A percentile compares a stretch with the other conserved stretches of the same genome.
Conservation (phyloP, 1,140 invertebrate genomes). For the Scylla paramamosain region DNA sequence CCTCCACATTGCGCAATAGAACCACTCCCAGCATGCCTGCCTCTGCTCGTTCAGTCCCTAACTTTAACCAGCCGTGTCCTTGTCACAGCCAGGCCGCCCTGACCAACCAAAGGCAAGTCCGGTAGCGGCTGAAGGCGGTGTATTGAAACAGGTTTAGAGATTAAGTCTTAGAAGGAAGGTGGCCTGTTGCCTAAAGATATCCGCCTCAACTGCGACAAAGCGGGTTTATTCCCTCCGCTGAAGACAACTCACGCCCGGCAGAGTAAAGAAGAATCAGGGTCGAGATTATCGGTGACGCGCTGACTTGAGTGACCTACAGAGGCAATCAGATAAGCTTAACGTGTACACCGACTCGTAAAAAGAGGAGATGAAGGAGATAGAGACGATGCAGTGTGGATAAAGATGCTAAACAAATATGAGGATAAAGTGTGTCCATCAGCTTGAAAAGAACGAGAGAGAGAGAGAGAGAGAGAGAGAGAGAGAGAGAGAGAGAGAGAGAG, state of each 20-base stretch:
- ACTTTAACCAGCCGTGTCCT: background rate
- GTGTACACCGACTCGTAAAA: background rate
- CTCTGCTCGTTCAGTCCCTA: background rate
- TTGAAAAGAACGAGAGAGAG: background rate
- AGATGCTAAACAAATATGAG: slow-evolving; percentile 1
- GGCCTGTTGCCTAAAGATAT: background rate
- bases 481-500: too few relatives aligned
- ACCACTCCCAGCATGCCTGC: background rate
- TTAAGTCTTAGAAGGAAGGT: background rate
- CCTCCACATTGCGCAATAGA: background rate
- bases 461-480: background rate
- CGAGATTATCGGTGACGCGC: background rate
- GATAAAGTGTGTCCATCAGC: background rate
- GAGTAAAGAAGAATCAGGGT: background rate
- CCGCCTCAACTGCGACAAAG: slow-evolving; percentile 8
- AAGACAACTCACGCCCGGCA: background rate
- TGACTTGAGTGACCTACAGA: background rate
- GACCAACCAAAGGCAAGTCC: background rate
- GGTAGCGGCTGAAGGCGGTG: background rate
- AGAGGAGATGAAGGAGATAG: background rate
- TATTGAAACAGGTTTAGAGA: slow-evolving; percentile 4
- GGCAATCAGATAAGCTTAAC: background rate
- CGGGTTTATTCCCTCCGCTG: background rate
- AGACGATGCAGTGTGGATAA: slow-evolving; percentile 22
- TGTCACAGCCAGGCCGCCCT: background rate